phyloP scores from a whole-genome alignment of 1,140 invertebrate species.

The Drosophila trapezifrons region DNA sequence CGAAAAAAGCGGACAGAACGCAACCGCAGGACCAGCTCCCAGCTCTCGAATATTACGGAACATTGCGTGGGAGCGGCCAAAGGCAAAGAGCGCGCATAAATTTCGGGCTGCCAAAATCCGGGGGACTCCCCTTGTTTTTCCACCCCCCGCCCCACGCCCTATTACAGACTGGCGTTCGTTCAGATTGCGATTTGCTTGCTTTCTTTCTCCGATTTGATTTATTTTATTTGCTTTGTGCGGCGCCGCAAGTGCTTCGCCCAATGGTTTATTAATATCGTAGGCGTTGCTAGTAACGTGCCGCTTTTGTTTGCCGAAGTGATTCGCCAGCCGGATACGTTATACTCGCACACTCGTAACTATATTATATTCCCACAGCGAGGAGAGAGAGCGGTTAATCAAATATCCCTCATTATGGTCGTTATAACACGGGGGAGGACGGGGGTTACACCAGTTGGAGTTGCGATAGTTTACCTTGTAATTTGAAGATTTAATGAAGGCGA shows the following conservation, averaged over 20 bases:
- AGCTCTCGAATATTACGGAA: too few relatives aligned
- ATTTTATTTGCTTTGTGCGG: constrained; percentile 84
- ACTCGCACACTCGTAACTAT: constrained; percentile 15
- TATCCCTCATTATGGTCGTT: constrained; percentile 40
- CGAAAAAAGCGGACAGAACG: constrained; percentile 31
- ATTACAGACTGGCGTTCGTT: constrained; percentile 65
- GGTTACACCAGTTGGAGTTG: too few relatives aligned
- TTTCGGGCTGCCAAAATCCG: constrained; percentile 61
- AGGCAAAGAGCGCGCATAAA: constrained; percentile 68
- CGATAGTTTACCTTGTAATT: constrained; percentile 28
- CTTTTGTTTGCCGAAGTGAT: constrained; percentile 51
- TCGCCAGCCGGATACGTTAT: constrained; percentile 58
- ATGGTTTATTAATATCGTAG: constrained; percentile 81
- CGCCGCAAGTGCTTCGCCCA: constrained; percentile 77
- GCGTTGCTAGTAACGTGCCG: constrained; percentile 67
- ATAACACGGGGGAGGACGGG: constrained; percentile 23
- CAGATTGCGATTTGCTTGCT: constrained; percentile 75
- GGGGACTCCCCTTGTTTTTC: constrained; percentile 59
- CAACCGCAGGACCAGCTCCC: constrained; percentile 45
- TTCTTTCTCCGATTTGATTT: constrained; percentile 78
- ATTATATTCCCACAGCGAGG: constrained; percentile 45
- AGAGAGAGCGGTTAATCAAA: constrained; percentile 67
- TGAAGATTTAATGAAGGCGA: neutral
- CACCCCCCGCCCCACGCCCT: too few relatives aligned
- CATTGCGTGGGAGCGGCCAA: constrained; percentile 66